Base-by-base conservation (phyloP, 1,140 invertebrate species). In the Heliconius hewitsoni region DNA sequence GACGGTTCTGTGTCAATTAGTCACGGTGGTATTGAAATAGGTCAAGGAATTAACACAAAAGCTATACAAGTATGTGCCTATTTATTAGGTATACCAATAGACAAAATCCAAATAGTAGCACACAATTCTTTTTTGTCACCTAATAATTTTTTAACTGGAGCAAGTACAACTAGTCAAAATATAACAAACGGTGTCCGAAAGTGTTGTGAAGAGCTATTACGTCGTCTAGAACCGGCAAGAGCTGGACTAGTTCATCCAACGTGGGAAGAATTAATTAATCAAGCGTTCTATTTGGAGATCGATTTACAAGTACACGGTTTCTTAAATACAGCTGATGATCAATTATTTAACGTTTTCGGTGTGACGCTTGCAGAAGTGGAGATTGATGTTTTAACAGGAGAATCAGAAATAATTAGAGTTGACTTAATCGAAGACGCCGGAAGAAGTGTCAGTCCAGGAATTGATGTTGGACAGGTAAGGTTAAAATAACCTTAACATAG, bases 381-480 rank as follows among this genome's bases (percentile, higher is more conserved):
- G 90, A 85, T 98, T 8, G 97, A 98, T 89, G 92, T 97, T 27
- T 90, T 98, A 18, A 98, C 97, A 13, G 97, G 97, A 30, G 96
- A 96, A 85, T 95, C 95, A 80, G 87, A 96, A 81, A 89, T 97
- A 18, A 91, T 93, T 18, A 95, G 97, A 81, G 96, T 97, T 0
- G 97, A 98, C 91, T 87, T 98, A 77, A 87, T 97, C 16, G 96
- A 97, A 93, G 97, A 98, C 88, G 95, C 95, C 19, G 97, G 97
- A 13, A 94, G 96, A 79, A 97, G 97, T 92, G 86, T 98, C 55
- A 98, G 95, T 92, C 97, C 97, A 1, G 89, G 95, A 81, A 95
- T 98, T 52, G 98, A 98, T 90, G 93, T 98, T 72, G 98, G 98
- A 42, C 98, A 99, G 93, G 90, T 96, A 80, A 83, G 85, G 79